Conservation (phyloP, 2,113 vertebrate genomes). For the Pyrgilauda ruficollis region DNA sequence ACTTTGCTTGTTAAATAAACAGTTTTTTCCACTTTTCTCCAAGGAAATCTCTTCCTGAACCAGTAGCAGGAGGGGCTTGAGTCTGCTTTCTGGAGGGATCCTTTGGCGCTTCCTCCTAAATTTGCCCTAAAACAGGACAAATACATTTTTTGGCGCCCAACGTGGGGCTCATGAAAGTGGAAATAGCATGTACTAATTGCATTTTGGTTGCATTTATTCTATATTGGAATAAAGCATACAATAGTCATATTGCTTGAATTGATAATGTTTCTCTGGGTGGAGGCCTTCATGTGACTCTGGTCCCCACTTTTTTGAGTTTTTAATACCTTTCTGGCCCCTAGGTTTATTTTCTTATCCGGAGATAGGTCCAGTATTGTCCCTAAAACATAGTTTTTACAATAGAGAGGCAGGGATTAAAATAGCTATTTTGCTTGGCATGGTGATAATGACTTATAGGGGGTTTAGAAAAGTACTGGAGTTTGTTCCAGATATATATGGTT, state of each 20-base stretch:
- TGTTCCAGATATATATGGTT: not conserved
- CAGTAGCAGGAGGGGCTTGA: not conserved
- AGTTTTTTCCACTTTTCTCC: not conserved
- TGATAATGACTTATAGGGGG: not conserved
- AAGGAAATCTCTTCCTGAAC: not conserved
- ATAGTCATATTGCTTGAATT: not conserved
- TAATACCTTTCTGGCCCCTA: not conserved
- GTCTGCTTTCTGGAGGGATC: not conserved
- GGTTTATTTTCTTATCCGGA: not conserved
- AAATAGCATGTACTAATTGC: not conserved
- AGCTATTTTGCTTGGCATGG: not conserved
- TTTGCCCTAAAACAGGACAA: not conserved
- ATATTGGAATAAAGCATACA: not conserved
- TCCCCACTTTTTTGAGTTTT: not conserved
- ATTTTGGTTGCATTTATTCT: not conserved
- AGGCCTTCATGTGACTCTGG: not conserved
- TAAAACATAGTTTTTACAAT: not conserved
- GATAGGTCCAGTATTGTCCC: not conserved
- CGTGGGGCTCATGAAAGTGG: not conserved
- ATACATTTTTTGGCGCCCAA: not conserved
- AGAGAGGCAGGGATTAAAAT: not conserved
- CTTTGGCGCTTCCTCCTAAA: not conserved
- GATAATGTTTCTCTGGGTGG: not conserved
- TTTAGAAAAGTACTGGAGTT: not conserved
- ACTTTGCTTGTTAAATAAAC: not conserved